phyloP scores from a whole-genome alignment of 2,797 vertebrate genomes.

The Cheirogaleus major region DNA sequence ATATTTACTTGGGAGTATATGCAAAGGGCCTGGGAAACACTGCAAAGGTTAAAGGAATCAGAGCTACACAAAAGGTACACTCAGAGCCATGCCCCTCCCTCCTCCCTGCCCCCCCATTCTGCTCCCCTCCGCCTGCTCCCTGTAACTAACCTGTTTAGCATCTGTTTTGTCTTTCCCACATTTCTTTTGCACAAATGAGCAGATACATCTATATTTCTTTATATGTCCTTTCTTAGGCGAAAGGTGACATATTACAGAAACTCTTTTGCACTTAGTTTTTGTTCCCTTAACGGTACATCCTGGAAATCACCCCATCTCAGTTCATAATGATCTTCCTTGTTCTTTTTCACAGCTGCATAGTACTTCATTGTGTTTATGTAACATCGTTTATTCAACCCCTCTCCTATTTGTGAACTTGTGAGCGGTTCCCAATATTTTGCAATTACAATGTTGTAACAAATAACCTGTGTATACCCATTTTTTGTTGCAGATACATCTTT shows the following conservation, averaged over 20 bases:
- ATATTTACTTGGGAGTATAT: background rate
- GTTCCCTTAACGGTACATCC: background rate
- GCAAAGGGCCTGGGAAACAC: too few relatives aligned
- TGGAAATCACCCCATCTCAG: background rate
- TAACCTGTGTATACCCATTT: background rate
- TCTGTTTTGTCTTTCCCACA: background rate
- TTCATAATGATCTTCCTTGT: background rate
- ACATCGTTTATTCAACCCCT: too few relatives aligned
- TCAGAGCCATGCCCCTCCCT: background rate
- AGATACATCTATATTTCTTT: background rate
- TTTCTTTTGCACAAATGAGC: background rate
- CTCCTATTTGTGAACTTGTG: background rate
- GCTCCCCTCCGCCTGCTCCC: too few relatives aligned
- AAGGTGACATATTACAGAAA: too few relatives aligned
- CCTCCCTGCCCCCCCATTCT: background rate
- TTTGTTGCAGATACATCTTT: background rate
- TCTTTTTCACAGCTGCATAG: background rate
- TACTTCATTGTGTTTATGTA: fast-evolving
- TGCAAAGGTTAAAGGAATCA: too few relatives aligned
- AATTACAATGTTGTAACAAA: too few relatives aligned
- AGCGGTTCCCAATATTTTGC: background rate
- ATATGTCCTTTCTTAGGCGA: background rate
- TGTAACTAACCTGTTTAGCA: background rate
- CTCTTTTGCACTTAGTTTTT: background rate
- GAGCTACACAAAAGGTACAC: background rate